Percentiles rank a stretch among this genome's conserved stretches.
phyloP scores from a whole-genome alignment of 2,797 vertebrate genomes.

The Macropus fuliginosus region DNA sequence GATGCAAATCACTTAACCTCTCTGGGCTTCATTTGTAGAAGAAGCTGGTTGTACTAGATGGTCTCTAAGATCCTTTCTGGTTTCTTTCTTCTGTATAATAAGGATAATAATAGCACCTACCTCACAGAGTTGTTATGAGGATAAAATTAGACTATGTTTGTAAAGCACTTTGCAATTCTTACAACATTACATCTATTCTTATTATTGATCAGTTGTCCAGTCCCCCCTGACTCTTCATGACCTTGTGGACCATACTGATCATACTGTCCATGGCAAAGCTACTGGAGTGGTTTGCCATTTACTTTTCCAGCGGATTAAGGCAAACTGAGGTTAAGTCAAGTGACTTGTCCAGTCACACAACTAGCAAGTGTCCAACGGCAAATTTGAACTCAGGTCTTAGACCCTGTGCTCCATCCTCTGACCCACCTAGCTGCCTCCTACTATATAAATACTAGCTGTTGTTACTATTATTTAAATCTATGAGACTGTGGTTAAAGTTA shows the following conservation, averaged over 20 bases:
- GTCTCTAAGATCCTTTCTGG: background rate
- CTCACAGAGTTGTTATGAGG: background rate
- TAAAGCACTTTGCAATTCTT: background rate
- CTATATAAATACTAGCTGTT: background rate
- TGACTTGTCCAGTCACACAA: background rate
- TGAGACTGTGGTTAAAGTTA: background rate
- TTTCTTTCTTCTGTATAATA: background rate
- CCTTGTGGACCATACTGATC: background rate
- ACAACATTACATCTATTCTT: background rate
- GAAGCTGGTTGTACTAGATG: background rate
- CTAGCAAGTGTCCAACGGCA: background rate
- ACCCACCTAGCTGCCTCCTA: background rate
- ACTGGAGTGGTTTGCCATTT: background rate
- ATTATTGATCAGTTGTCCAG: background rate
- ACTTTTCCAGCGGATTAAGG: background rate
- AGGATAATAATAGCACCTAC: background rate
- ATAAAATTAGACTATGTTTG: background rate
- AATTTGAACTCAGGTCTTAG: background rate
- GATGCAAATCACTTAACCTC: background rate
- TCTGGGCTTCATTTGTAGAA: constrained; percentile 1
- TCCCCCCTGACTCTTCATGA: background rate
- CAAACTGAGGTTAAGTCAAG: background rate
- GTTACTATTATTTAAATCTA: background rate
- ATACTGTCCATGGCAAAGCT: background rate
- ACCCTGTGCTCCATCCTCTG: background rate